phyloP scores from a whole-genome alignment of 2,888 invertebrate genomes.

The Lepidochitona cinerea region DNA sequence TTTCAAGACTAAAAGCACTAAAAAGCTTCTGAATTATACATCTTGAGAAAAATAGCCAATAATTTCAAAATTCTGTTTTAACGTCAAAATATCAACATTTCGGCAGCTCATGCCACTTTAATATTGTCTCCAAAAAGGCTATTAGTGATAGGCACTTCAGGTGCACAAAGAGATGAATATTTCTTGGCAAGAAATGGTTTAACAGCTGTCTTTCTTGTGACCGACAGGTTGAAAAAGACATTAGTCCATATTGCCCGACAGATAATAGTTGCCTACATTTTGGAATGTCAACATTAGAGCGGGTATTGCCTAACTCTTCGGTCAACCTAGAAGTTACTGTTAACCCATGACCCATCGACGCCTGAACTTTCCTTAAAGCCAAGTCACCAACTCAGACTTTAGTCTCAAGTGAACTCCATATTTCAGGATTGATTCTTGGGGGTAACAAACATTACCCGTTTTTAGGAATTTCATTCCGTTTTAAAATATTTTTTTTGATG shows the following conservation, averaged over 20 bases:
- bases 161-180: not conserved
- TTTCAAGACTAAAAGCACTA: no score
- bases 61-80: no score
- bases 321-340: not conserved
- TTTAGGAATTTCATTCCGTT: not conserved
- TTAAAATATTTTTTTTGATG: not conserved
- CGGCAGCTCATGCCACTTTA: no score
- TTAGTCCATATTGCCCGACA: not conserved
- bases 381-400: not conserved
- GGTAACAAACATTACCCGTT: not conserved
- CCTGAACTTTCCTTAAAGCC: not conserved
- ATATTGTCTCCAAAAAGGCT: not conserved
- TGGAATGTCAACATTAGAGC: not conserved
- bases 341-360: not conserved
- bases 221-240: not conserved
- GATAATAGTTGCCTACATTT: not conserved
- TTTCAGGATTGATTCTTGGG: not conserved
- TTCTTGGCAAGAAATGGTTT: not conserved
- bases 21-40: no score
- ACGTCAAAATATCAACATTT: no score
- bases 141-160: not conserved
- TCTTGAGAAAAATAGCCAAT: no score
- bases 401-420: not conserved
- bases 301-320: not conserved
- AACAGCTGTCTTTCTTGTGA: not conserved